Percentiles rank a stretch among this genome's conserved stretches.
These are phyloP conservation scores for Listronotus oregonensis DNA, from an alignment of 1,140 invertebrate species.

Conservation along the genomic window DNA sequence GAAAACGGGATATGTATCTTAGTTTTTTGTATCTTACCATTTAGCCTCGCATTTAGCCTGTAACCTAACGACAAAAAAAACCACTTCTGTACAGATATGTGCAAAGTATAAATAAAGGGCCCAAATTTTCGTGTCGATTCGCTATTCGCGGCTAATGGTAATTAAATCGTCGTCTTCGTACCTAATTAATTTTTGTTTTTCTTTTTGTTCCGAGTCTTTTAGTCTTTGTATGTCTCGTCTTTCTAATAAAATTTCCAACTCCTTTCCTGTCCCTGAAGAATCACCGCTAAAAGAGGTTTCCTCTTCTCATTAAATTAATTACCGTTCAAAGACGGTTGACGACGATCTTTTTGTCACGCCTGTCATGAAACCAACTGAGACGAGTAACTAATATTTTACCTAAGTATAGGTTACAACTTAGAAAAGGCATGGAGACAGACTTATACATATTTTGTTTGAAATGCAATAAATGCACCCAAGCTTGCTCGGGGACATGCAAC, in stretches of 20 bases:
- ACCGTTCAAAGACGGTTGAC: conserved; percentile 30
- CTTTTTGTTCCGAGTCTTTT: conserved; percentile 13
- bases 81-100: too few relatives aligned
- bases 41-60: too few relatives aligned
- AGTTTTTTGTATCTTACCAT: too few relatives aligned
- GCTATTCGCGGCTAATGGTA: conserved; percentile 5
- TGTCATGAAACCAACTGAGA: conserved; percentile 12
- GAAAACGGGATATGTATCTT: too few relatives aligned
- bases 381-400: conserved; percentile 14
- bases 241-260: conserved; percentile 29
- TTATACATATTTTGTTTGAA: conserved; percentile 17
- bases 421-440: not conserved
- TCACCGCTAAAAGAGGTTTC: conserved; percentile 30
- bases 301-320: conserved; percentile 38
- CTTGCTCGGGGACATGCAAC: conserved; percentile 14
- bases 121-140: too few relatives aligned
- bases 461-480: conserved; percentile 17
- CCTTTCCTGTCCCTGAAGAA: conserved; percentile 26
- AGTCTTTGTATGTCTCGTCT: conserved; percentile 12
- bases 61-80: too few relatives aligned
- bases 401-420: conserved; percentile 23
- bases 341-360: conserved; percentile 32
- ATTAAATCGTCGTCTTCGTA: conserved; percentile 24
- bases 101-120: too few relatives aligned
- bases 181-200: conserved; percentile 35